Evolutionary conservation across 2,888 invertebrate species (phyloP).

Genomic region (Limnephilus auricula): DNA sequence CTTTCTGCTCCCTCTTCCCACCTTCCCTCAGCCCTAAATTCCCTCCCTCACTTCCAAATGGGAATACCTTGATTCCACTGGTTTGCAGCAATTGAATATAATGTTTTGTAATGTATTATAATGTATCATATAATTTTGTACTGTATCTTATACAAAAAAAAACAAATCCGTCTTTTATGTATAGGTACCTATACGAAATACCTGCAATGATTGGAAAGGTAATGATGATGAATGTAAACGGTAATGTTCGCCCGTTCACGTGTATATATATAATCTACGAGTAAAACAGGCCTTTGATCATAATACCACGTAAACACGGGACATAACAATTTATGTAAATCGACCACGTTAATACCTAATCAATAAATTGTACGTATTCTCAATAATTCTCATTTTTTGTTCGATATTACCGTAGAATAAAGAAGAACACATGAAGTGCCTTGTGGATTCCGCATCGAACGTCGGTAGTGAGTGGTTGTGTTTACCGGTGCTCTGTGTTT

Average conservation of each 20-base stretch:
- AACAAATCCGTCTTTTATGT: too few relatives aligned
- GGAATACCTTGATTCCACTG: background rate
- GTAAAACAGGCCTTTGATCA: background rate
- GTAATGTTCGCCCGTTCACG: background rate
- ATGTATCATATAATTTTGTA: too few relatives aligned
- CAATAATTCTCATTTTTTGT: background rate
- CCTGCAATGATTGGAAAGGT: too few relatives aligned
- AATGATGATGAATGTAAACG: background rate
- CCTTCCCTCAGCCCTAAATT: background rate
- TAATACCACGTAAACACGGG: background rate
- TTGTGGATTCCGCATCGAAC: too few relatives aligned
- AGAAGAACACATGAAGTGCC: too few relatives aligned
- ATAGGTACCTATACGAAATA: too few relatives aligned
- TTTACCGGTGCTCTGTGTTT: too few relatives aligned
- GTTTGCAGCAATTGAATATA: background rate
- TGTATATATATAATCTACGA: background rate
- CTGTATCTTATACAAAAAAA: too few relatives aligned
- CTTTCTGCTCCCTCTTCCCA: background rate
- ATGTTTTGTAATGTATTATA: too few relatives aligned
- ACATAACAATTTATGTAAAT: too few relatives aligned
- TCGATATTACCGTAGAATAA: too few relatives aligned
- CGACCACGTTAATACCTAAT: background rate
- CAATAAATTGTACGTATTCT: background rate
- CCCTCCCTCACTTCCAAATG: background rate
- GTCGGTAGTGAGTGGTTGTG: too few relatives aligned